Percentiles rank a stretch among this genome's conserved stretches.
Evolutionary conservation across 2,113 vertebrate genomes (phyloP).

Genomic region (Hepsetus odoe): DNA sequence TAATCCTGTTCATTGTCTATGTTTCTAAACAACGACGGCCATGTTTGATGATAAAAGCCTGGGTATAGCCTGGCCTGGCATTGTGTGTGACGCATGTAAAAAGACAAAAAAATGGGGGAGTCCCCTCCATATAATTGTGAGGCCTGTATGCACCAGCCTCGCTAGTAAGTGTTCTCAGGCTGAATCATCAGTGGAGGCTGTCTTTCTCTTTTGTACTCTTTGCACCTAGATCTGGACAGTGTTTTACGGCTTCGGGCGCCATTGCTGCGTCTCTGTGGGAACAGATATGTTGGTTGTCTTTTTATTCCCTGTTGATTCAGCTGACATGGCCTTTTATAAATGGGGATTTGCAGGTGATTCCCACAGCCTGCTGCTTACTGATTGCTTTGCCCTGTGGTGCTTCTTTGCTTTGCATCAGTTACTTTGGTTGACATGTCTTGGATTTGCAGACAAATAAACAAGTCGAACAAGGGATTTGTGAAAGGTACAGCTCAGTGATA

Average conservation of each 20-base stretch:
- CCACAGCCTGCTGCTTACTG: slow-evolving; percentile 53
- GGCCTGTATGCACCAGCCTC: slow-evolving; percentile 9
- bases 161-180: slow-evolving; percentile 1
- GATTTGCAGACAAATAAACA: neutral
- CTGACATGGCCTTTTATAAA: slow-evolving; percentile 62
- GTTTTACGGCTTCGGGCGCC: slow-evolving; percentile 36
- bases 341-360: slow-evolving; percentile 59
- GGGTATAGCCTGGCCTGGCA: neutral
- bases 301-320: slow-evolving; percentile 69
- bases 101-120: slow-evolving; percentile 4
- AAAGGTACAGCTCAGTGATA: neutral
- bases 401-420: neutral
- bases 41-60: neutral
- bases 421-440: neutral
- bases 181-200: slow-evolving; percentile 32
- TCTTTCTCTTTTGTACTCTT: slow-evolving; percentile 34
- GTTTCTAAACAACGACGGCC: neutral
- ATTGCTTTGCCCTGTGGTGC: slow-evolving; percentile 57
- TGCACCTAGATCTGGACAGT: slow-evolving; percentile 45
- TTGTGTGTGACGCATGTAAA: slow-evolving; percentile 20
- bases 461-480: neutral
- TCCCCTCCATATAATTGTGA: slow-evolving; percentile 1
- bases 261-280: slow-evolving; percentile 49
- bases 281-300: slow-evolving; percentile 55
- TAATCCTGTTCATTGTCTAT: neutral